Conservation (phyloP, 2,888 invertebrate species). For the Tricholauxania praeusta region DNA sequence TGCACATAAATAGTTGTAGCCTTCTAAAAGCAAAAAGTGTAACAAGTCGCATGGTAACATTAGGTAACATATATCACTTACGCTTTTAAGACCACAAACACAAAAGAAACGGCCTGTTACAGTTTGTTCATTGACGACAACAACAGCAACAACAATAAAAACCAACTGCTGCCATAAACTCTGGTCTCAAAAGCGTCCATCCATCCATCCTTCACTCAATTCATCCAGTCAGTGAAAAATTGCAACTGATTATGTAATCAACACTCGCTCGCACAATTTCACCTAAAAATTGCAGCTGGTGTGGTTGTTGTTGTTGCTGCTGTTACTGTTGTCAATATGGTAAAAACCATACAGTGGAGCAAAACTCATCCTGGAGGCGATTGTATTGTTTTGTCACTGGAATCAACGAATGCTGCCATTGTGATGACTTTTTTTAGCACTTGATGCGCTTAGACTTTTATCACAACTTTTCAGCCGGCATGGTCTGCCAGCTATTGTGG, state of each 20-base stretch:
- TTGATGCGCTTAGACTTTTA: too few relatives aligned
- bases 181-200: conserved; percentile 5
- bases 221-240: conserved; percentile 2
- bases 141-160: conserved; percentile 1
- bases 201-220: background rate
- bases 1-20: too few relatives aligned
- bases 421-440: too few relatives aligned
- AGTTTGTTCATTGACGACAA: conserved; percentile 1
- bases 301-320: too few relatives aligned
- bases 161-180: conserved; percentile 3
- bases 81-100: conserved; percentile 7
- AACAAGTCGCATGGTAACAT: conserved; percentile 7
- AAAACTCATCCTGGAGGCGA: too few relatives aligned
- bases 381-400: too few relatives aligned
- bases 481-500: too few relatives aligned
- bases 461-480: too few relatives aligned
- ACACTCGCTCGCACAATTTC: conserved; percentile 4
- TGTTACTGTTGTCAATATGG: too few relatives aligned
- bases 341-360: too few relatives aligned
- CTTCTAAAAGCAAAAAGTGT: background rate
- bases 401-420: too few relatives aligned
- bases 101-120: background rate
- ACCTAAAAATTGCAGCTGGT: too few relatives aligned
- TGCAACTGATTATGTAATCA: conserved; percentile 28
- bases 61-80: background rate